Evolutionary conservation across 2,113 vertebrate genomes (phyloP).

Genomic region (Epinephelus lanceolatus): DNA sequence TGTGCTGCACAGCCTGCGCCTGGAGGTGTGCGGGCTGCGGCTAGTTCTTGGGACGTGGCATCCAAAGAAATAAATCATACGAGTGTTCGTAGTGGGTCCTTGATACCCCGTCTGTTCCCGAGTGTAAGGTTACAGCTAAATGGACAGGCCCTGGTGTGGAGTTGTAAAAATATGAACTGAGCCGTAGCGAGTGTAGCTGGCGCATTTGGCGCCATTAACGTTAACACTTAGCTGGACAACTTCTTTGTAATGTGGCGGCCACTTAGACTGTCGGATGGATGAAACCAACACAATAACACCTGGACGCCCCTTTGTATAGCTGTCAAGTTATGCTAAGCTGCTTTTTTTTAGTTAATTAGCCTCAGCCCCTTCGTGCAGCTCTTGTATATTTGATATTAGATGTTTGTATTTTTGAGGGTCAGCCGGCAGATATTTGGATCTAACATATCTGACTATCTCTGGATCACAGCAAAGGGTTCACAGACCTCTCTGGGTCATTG

Average conservation of each 20-base stretch:
- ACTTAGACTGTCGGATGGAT: neutral
- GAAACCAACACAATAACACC: neutral
- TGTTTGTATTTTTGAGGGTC: neutral
- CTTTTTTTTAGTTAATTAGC: no score
- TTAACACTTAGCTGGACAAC: slow-evolving; percentile 31
- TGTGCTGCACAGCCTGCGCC: slow-evolving; percentile 46
- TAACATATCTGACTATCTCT: neutral
- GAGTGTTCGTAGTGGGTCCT: neutral
- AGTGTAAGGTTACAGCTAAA: no score
- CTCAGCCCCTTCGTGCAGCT: no score
- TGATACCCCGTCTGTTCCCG: accelerated
- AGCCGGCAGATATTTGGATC: neutral
- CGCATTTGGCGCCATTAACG: slow-evolving; percentile 72
- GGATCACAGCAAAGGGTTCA: neutral
- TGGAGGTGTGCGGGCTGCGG: slow-evolving; percentile 15
- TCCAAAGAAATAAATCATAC: neutral
- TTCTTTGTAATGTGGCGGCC: slow-evolving; percentile 16
- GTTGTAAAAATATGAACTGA: neutral
- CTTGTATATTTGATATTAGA: no score
- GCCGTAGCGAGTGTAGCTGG: neutral
- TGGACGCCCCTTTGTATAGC: neutral
- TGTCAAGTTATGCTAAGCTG: accelerated
- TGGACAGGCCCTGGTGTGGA: accelerated
- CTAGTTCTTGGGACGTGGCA: slow-evolving; percentile 22
- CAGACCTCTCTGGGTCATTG: neutral